Evolutionary conservation across 2,888 invertebrate genomes (phyloP), one percentile per base, ranked within the genome.

Genomic region (Esperia sulphurella): DNA sequence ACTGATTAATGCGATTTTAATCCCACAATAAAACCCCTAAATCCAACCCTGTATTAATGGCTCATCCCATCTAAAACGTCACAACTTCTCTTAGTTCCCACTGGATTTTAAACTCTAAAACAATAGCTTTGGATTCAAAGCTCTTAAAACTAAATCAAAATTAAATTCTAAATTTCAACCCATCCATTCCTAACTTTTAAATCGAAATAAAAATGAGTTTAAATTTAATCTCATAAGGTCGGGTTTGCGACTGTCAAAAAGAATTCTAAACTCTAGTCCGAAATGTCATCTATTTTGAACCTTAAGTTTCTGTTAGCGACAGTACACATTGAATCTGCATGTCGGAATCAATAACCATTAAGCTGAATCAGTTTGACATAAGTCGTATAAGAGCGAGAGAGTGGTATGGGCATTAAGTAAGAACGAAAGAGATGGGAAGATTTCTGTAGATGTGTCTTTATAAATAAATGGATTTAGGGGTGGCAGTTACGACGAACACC

Each of bases 1-100:
- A 91, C 92, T 92, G 92, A 92, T 92, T 92, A 92, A 92, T 92
- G 92, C 90, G 92, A 92, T 90, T 91, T 92, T 91, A 92, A 92
- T 92, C 92, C 87, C 60, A 81, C 82, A 82, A 88, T 90, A 91
- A 92, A 92, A 90, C 92, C 91, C 90, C 90, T 83, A 90, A 91
- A 92, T 91, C 89, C 86, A 57, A 76, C 82, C 83, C 83, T 75
- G 81, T 79, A 84, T 85, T 84, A 85, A 85, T 83, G 88, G 90
- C 87, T 81, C 77, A 71, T 78, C 80, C 79, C 81, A 83, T 81
- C 83, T 80, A 81, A 80, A 89, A 89, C 79, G 87, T 82, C 81
- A 80, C 71, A 82, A 75, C 57, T 46, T 61, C 74, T 64, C 61
- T 51, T 39, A 50, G 56, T 52, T 48, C 43, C 45, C 71, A 65